Evolutionary conservation across 2,888 invertebrate genomes (phyloP), one percentile per base, ranked within the genome.

Genomic region (Dendrolimus houi): DNA sequence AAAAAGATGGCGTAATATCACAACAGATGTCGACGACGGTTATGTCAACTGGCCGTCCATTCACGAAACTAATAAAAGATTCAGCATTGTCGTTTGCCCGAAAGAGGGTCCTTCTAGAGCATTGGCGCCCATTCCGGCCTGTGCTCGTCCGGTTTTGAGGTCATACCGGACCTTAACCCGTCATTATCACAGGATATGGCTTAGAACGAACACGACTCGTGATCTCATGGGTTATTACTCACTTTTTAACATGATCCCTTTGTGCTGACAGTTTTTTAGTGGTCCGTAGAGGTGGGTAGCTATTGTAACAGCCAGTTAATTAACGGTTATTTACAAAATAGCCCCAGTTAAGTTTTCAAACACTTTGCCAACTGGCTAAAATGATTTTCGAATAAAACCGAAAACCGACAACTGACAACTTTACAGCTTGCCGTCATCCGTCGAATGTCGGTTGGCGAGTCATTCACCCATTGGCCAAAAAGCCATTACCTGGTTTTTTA

Each of bases 51-150:
- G 83, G 82, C 79, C 85, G 80, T 83, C 83, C 85, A 86, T 87
- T 87, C 84, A 83, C 85, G 72, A 81, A 87, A 85, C 87, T 87
- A 88, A 89, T 90, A 90, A 88, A 88, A 89, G 87, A 89, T 87
- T 88, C 89, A 89, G 85, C 84, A 83, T 82, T 83, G 83, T 81
- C 86, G 85, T 85, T 85, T 79, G 74, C 67, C 75, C 77, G 73
- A 79, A 80, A 81, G 79, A 83, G 83, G 87, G 85, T 81, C 69
- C 76, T 83, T 78, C 75, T 72, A 70, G 75, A 75, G 74, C 79
- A 75, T 80, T 77, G 75, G 71, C 73, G 72, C 71, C 77, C 77
- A 77, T 79, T 79, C 65, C 67, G 63, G 67, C 66, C 70, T 70
- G 71, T 67, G 64, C 68, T 60, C 64, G 72, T 69, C 71, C 71